Conservation (phyloP, 2,888 invertebrate genomes). For the Phortica okadai region DNA sequence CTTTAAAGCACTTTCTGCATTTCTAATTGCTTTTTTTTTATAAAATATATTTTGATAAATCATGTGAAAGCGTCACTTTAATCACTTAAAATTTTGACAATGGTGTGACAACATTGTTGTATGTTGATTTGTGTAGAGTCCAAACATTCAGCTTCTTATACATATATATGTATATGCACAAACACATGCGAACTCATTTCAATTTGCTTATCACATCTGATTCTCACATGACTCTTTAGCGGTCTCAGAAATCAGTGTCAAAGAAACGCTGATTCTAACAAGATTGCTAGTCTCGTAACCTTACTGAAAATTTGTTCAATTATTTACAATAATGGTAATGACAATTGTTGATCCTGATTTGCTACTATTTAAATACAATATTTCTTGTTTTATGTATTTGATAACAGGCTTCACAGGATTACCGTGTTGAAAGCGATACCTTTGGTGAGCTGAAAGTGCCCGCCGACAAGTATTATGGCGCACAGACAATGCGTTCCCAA, state of each 20-base stretch:
- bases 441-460: slow-evolving; percentile 95
- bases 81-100: too few relatives aligned
- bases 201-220: slow-evolving; percentile 1
- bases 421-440: slow-evolving; percentile 86
- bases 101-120: too few relatives aligned
- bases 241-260: neutral
- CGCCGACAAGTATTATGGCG: slow-evolving; percentile 94
- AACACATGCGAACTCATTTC: neutral
- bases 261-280: neutral
- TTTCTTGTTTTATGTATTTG: slow-evolving; percentile 4
- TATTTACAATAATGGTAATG: too few relatives aligned
- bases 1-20: too few relatives aligned
- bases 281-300: neutral
- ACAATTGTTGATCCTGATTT: too few relatives aligned
- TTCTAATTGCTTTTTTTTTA: too few relatives aligned
- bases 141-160: neutral
- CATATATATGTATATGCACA: neutral
- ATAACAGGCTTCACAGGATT: slow-evolving; percentile 65
- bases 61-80: too few relatives aligned
- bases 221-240: neutral
- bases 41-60: too few relatives aligned
- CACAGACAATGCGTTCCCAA: slow-evolving; percentile 95
- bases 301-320: neutral
- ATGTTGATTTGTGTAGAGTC: too few relatives aligned
- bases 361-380: neutral